phyloP scores from a whole-genome alignment of 2,797 vertebrate species.

The Pogoniulus pusillus region DNA sequence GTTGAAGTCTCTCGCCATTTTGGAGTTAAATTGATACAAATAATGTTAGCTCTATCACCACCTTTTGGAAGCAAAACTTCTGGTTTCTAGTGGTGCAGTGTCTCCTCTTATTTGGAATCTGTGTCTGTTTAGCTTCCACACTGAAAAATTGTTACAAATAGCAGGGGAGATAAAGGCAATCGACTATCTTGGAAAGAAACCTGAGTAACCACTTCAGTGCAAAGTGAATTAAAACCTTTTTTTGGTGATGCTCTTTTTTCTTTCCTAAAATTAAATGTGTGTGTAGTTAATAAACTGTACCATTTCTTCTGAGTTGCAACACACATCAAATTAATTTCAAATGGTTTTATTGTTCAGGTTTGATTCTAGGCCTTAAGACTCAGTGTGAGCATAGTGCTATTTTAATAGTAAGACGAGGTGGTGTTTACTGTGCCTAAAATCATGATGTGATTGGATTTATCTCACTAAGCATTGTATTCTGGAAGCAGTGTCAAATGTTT shows the following conservation, averaged over 20 bases:
- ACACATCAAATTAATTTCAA: neutral
- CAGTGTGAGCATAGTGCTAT: neutral
- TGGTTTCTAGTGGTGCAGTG: neutral
- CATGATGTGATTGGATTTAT: neutral
- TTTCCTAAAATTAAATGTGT: neutral
- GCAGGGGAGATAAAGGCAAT: neutral
- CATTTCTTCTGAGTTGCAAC: neutral
- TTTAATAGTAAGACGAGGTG: neutral
- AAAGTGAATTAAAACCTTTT: neutral
- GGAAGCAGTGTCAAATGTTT: neutral
- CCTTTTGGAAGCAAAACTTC: neutral
- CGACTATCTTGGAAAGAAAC: neutral
- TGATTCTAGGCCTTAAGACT: neutral
- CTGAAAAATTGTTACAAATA: neutral
- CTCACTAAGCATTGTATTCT: neutral
- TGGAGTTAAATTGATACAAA: neutral
- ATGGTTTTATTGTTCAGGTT: neutral
- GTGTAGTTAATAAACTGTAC: neutral
- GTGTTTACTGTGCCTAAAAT: neutral
- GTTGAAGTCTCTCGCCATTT: neutral
- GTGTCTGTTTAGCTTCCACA: neutral
- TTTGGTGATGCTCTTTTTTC: neutral
- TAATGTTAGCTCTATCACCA: neutral
- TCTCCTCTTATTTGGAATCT: neutral
- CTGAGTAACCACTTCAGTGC: neutral